Percentiles rank a stretch among this genome's conserved stretches.
These are phyloP conservation scores for Eudemis profundana DNA, from an alignment of 2,888 invertebrate genomes.

Conservation along the genomic window DNA sequence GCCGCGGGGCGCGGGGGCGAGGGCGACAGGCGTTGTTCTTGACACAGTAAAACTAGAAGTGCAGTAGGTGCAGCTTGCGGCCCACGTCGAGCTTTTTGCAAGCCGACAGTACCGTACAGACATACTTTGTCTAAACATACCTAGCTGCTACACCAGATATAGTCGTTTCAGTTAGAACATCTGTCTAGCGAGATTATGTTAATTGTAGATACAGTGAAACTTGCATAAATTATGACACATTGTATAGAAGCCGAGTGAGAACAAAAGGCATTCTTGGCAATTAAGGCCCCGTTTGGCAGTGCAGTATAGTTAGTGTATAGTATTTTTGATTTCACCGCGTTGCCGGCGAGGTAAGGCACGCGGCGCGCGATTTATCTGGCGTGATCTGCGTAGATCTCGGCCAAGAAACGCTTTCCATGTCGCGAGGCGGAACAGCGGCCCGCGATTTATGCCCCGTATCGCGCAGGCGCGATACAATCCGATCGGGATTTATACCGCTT, in stretches of 20 bases:
- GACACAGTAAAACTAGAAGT: constrained; percentile 85
- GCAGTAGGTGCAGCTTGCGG: constrained; percentile 82
- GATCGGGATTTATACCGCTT: constrained; percentile 59
- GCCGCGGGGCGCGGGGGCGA: constrained; percentile 60
- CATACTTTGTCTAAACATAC: constrained; percentile 22
- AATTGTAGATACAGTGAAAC: constrained; percentile 32
- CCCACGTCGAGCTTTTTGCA: constrained; percentile 82
- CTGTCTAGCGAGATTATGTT: constrained; percentile 35
- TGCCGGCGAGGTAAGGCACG: constrained; percentile 55
- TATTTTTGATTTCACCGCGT: constrained; percentile 56
- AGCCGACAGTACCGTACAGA: constrained; percentile 56
- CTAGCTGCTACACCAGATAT: constrained; percentile 14
- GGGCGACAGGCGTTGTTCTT: constrained; percentile 83
- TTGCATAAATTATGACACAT: constrained; percentile 35
- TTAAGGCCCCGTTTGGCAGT: constrained; percentile 35
- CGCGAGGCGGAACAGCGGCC: constrained; percentile 68
- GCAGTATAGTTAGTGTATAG: constrained; percentile 36
- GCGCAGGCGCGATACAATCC: constrained; percentile 59
- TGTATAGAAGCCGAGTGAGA: constrained; percentile 36
- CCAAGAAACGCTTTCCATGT: constrained; percentile 76
- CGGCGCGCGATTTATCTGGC: constrained; percentile 65
- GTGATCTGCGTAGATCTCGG: constrained; percentile 66
- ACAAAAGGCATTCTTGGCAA: constrained; percentile 38
- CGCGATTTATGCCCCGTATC: constrained; percentile 66
- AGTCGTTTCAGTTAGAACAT: constrained; percentile 21